These are phyloP conservation scores for Phaethornis superciliosus DNA, from an alignment of 2,113 vertebrate genomes.

Conservation along the genomic window DNA sequence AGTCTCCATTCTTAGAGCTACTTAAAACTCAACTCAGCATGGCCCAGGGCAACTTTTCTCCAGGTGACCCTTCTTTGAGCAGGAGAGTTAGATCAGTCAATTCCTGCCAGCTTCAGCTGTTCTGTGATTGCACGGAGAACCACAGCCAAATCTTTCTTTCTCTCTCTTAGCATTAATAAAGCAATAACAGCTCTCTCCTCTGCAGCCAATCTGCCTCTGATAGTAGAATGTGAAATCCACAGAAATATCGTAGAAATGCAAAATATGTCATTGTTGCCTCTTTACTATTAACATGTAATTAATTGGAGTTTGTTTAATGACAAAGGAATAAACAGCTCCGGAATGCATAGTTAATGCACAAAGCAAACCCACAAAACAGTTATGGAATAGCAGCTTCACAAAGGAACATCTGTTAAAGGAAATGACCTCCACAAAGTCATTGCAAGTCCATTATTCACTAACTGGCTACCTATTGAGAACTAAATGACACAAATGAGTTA, in stretches of 20 bases:
- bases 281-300: background rate
- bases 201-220: background rate
- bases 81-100: background rate
- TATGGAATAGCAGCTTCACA: background rate
- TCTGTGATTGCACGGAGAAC: background rate
- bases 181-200: background rate
- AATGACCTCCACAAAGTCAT: conserved; percentile 41
- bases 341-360: background rate
- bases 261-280: background rate
- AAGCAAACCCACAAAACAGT: background rate
- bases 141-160: background rate
- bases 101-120: background rate
- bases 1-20: background rate
- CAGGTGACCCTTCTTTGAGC: background rate
- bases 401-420: conserved; percentile 54
- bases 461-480: conserved; percentile 37
- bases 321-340: background rate
- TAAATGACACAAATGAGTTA: conserved; percentile 37
- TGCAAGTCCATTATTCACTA: conserved; percentile 29
- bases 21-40: background rate
- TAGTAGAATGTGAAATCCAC: background rate
- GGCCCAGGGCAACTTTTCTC: background rate
- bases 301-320: background rate
- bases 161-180: background rate
- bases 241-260: background rate